Percentiles rank a stretch among this genome's conserved stretches.
These are phyloP conservation scores for Thaleichthys pacificus DNA, from an alignment of 2,797 vertebrate species.

Conservation along the genomic window DNA sequence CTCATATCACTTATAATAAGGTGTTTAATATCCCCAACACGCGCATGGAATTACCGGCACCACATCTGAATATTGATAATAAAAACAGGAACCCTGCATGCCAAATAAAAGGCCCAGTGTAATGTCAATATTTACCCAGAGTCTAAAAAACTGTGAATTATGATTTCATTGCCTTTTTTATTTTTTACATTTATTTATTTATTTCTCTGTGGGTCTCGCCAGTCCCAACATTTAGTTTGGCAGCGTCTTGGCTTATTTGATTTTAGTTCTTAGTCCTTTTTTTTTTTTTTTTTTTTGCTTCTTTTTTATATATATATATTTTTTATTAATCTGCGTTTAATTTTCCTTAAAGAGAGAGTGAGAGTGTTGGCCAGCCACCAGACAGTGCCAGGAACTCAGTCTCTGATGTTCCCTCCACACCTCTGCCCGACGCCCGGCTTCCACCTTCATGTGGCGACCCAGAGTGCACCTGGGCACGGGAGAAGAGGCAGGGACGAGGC, in stretches of 20 bases:
- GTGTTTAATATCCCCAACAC: constrained; percentile 22
- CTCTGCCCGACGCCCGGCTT: not conserved
- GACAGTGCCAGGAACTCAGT: constrained; percentile 9
- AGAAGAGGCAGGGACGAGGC: not conserved
- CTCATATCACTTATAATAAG: constrained; percentile 10
- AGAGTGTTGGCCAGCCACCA: constrained; percentile 1
- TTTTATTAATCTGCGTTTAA: constrained; percentile 23
- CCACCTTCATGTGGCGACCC: not conserved
- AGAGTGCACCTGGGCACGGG: not conserved
- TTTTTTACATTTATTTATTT: not conserved
- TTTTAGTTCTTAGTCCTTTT: constrained; percentile 20
- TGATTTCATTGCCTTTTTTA: constrained; percentile 10
- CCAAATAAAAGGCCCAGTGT: constrained; percentile 18
- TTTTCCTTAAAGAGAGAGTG: constrained; percentile 18
- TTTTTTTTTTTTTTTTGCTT: not conserved
- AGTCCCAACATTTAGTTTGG: constrained; percentile 28
- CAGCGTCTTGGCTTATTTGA: constrained; percentile 7
- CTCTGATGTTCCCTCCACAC: not conserved
- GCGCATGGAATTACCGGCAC: constrained; percentile 25
- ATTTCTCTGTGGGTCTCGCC: constrained; percentile 7
- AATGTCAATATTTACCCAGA: constrained; percentile 30
- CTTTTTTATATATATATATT: not conserved
- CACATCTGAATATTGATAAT: constrained; percentile 26
- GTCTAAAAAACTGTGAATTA: constrained; percentile 16
- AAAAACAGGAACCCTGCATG: constrained; percentile 29